A percentile compares a stretch with the other conserved stretches of the same genome.
These are phyloP conservation scores for Erebia aethiops DNA, from an alignment of 2,888 invertebrate species.

Conservation along the genomic window DNA sequence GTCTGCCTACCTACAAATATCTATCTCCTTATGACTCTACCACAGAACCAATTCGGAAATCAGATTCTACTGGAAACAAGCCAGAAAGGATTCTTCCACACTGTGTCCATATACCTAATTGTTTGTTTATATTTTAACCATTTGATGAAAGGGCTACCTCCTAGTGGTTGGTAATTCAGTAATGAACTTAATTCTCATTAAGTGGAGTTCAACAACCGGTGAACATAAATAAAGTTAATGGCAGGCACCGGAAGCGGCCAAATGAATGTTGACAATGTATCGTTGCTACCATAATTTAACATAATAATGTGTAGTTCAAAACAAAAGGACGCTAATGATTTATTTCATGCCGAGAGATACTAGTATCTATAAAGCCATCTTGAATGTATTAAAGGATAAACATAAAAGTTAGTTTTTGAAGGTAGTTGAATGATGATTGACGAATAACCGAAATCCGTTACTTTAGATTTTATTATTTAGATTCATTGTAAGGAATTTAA, in stretches of 20 bases:
- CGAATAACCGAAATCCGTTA: not conserved
- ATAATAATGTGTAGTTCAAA: not conserved
- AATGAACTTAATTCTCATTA: not conserved
- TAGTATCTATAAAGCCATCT: too few relatives aligned
- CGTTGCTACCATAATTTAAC: slow-evolving; percentile 1
- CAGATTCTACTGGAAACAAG: too few relatives aligned
- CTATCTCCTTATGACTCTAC: too few relatives aligned
- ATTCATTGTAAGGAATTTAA: not conserved
- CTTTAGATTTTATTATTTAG: not conserved
- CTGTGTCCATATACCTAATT: not conserved
- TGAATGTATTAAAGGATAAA: too few relatives aligned
- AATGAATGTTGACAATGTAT: slow-evolving; percentile 29
- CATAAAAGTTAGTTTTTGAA: not conserved
- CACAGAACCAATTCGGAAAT: too few relatives aligned
- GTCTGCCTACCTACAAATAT: too few relatives aligned
- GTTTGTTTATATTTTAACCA: not conserved
- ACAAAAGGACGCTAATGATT: not conserved
- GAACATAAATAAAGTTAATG: slow-evolving; percentile 33
- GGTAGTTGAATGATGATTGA: not conserved
- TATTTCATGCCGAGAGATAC: not conserved
- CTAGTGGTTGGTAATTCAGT: not conserved
- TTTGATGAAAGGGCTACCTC: not conserved
- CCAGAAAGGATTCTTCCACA: not conserved
- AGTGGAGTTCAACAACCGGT: slow-evolving; percentile 29
- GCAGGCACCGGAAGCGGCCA: slow-evolving; percentile 36